Conservation (phyloP, 2,113 vertebrate genomes). For the Brachypteracias leptosomus region DNA sequence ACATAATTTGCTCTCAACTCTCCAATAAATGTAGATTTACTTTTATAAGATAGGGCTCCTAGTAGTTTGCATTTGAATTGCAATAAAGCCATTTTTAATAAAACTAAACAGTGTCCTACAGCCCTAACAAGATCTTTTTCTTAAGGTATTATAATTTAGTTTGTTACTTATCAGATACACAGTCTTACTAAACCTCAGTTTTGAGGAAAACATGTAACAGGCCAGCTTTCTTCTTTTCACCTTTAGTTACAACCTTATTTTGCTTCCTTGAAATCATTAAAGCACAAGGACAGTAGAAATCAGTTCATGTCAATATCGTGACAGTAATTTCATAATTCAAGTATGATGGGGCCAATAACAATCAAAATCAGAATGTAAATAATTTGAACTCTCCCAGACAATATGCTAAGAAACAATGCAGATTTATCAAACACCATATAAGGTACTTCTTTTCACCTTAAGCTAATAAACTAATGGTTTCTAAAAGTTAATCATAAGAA, state of each 20-base stretch:
- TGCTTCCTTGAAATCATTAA: background rate
- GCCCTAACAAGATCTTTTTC: background rate
- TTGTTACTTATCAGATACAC: background rate
- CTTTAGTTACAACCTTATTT: background rate
- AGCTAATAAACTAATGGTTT: background rate
- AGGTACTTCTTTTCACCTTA: background rate
- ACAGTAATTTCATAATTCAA: background rate
- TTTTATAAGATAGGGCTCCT: background rate
- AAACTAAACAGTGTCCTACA: background rate
- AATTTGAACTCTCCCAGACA: background rate
- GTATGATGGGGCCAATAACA: background rate
- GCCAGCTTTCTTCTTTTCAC: background rate
- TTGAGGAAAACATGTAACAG: background rate
- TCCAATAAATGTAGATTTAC: background rate
- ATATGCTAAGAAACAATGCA: background rate
- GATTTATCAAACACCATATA: background rate
- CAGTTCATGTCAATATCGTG: background rate
- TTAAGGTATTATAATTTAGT: background rate
- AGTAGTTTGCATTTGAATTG: background rate
- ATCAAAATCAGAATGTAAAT: background rate
- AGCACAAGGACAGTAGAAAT: background rate
- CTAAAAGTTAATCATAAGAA: background rate
- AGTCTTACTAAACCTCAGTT: background rate
- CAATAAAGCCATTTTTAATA: background rate
- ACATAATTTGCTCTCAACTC: background rate